Percentiles rank a stretch among this genome's conserved stretches.
These are phyloP conservation scores for Mactromeris polynyma DNA, from an alignment of 2,888 invertebrate species.

Conservation along the genomic window DNA sequence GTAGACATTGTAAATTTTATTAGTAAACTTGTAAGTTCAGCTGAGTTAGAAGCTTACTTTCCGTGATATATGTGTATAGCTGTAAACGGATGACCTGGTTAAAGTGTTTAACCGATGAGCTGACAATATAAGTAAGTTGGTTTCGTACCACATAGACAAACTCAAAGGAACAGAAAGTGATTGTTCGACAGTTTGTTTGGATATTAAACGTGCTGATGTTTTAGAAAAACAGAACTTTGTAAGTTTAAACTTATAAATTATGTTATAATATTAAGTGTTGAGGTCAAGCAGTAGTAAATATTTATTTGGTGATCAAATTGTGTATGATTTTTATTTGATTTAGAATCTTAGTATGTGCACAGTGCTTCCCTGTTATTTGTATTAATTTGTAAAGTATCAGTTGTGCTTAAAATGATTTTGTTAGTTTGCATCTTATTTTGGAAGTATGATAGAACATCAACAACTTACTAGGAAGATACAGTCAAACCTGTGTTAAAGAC, in stretches of 20 bases:
- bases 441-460: too few relatives aligned
- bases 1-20: constrained; percentile 5
- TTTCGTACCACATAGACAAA: background rate
- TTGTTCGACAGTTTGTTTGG: background rate
- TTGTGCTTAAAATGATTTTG: too few relatives aligned
- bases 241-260: background rate
- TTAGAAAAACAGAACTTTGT: background rate
- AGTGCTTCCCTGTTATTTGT: too few relatives aligned
- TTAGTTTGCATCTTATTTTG: too few relatives aligned
- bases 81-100: background rate
- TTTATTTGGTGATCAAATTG: too few relatives aligned
- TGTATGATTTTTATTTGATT: too few relatives aligned
- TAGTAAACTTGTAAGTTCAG: constrained; percentile 13
- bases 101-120: background rate
- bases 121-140: background rate
- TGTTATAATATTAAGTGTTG: background rate
- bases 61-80: background rate
- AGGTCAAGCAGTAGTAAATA: background rate
- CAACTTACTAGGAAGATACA: too few relatives aligned
- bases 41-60: background rate
- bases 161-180: background rate
- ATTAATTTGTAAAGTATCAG: too few relatives aligned
- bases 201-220: background rate
- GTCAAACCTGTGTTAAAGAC: too few relatives aligned
- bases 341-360: too few relatives aligned